Evolutionary conservation across 37 sponge, comb jelly and placozoan species (phyloP).

Genomic region (Hexactinellida sp.): DNA sequence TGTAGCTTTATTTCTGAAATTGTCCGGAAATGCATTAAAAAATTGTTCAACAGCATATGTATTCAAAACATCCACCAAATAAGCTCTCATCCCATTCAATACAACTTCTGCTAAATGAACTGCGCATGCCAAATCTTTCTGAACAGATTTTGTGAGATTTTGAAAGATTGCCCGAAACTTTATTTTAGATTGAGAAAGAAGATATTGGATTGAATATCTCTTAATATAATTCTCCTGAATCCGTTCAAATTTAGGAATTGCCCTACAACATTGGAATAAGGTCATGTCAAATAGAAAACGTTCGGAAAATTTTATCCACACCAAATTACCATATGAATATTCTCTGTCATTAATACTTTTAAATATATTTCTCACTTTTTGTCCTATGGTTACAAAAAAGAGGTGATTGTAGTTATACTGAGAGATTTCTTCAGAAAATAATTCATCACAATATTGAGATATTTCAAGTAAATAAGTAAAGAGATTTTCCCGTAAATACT

Average conservation of each 20-base stretch:
- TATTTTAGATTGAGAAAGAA: background rate
- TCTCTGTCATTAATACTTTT: background rate
- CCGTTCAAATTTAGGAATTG: background rate
- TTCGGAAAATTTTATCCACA: background rate
- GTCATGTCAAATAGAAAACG: background rate
- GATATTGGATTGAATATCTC: background rate
- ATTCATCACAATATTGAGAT: background rate
- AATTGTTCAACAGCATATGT: background rate
- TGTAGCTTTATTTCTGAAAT: background rate
- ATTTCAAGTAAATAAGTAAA: background rate
- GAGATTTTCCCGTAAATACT: too few relatives aligned
- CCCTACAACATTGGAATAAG: background rate
- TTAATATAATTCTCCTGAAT: background rate
- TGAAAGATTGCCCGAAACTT: background rate
- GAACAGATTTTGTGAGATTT: background rate
- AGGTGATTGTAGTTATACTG: background rate
- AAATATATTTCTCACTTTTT: background rate
- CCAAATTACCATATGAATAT: background rate
- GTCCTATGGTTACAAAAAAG: background rate
- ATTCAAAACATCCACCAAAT: background rate
- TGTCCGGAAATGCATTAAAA: background rate
- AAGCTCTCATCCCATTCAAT: background rate
- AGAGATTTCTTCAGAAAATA: background rate
- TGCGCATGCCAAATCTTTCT: background rate
- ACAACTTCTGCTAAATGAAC: background rate